Evolutionary conservation across 2,113 vertebrate genomes (phyloP).

Genomic region (human (Homo sapiens)): DNA sequence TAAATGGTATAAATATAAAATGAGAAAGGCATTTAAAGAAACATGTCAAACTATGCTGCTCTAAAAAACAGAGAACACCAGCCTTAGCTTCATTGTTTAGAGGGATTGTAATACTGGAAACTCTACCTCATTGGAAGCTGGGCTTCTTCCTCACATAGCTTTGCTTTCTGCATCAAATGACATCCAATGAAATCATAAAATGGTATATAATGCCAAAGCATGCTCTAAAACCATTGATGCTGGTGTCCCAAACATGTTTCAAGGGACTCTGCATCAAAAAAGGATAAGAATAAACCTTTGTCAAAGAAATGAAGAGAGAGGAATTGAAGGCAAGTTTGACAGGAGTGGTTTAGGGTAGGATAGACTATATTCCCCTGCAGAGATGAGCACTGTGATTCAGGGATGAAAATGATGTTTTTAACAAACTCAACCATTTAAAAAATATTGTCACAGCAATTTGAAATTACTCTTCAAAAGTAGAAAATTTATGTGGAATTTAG

Average conservation of each 20-base stretch:
- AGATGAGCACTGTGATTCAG: slow-evolving; percentile 18
- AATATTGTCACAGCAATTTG: slow-evolving; percentile 23
- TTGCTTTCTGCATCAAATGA: neutral
- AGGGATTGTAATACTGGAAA: neutral
- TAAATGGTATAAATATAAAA: neutral
- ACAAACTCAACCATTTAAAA: slow-evolving; percentile 37
- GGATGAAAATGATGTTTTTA: slow-evolving; percentile 44
- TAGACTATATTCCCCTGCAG: neutral
- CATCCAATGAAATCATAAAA: neutral
- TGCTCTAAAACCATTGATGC: neutral
- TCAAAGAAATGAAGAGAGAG: slow-evolving; percentile 25
- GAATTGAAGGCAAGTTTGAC: slow-evolving; percentile 14
- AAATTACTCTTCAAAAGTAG: slow-evolving; percentile 55
- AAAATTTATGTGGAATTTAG: slow-evolving; percentile 61
- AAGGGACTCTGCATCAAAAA: neutral
- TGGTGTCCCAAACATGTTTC: neutral
- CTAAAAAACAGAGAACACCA: neutral
- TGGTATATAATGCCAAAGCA: neutral
- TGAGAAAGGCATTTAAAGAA: slow-evolving; percentile 15
- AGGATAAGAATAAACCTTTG: neutral
- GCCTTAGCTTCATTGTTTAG: neutral
- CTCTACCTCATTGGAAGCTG: neutral
- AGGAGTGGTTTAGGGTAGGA: neutral
- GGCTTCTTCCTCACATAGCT: neutral
- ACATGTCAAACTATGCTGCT: neutral